Base-by-base conservation (phyloP, 1,140 invertebrate genomes). In the Saccostrea glomerata region DNA sequence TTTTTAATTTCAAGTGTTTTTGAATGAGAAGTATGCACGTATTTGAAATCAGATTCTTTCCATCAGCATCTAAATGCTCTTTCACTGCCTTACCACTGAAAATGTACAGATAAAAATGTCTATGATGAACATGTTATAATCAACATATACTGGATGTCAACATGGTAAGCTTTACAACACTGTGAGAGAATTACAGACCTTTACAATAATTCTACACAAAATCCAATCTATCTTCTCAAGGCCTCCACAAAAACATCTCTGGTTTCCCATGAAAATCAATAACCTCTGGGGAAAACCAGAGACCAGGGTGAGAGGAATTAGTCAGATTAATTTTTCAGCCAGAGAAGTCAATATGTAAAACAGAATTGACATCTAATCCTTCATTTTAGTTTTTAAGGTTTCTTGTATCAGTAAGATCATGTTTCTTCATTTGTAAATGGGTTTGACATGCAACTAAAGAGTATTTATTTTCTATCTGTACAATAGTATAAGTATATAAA, bases 211-310 rank as follows among this genome's bases (percentile, higher is more conserved):
- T 77, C 13, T 77, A 36, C 25, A 77, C 25, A 15, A 30, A 25
- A 77, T 77, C 70, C 30, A 77, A 77, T 77, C 70, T 30, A 77
- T 77, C 70, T 25, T 30, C 70, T 77, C 70, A 30, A 77, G 25
- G 25, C 30, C 25, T 15, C 13, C 25, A 77, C 7, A 77, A 25
- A 15, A 25, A 77, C 70, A 30, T 77, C 25, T 77, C 70, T 13
- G 70, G 70, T 77, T 77, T 36, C 70, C 30, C 70, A 77, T 77
- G 25, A 30, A 77, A 77, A 77, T 77, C 70, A 77, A 77, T 77
- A 36, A 15, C 15, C 25, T 77, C 70, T 15, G 25, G 23, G 70
- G 23, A 77, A 30, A 40, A 77, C 25, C 70, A 73, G 12, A 30
- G 13, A 30, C 25, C 23, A 30, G 7, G 30, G 25, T 77, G 70